Base-by-base conservation (phyloP, 2,888 invertebrate genomes). In the Synanthedon myopaeformis region DNA sequence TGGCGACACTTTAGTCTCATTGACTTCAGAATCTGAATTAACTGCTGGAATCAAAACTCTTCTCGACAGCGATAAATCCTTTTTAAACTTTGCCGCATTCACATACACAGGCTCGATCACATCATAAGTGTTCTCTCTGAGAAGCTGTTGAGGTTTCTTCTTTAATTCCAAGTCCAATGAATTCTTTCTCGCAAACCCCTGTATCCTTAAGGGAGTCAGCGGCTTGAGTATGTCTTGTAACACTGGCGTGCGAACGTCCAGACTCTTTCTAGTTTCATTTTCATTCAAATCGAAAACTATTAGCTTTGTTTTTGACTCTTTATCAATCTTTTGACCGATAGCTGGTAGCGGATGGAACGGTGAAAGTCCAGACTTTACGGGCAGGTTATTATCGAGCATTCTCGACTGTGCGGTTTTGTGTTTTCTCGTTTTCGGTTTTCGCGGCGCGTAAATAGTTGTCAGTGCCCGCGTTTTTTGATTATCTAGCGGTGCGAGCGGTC, bases 271-370 rank as follows among this genome's bases (percentile, higher is more conserved):
- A 54, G 58, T 55, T n/a, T 65, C 62, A 49, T 63, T 69, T 59
- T 74, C 74, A 53, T 83, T 77, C 3, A 86, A 58, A 60, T 86
- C 79, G 57, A 85, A 80, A 35, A 86, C 69, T 4, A 86, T 79
- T 3, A 86, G 73, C 75, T 86, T 85, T 1, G 85, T 77, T 55
- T 79, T 79, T 11, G 74, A 63, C 51, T 70, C 70, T 42, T 76
- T 52, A 2, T 65, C 79, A 2, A 72, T 62, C 55, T 76, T 80
- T 63, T 86, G 78, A 35, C 86, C 85, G 55, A 88, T 88, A 6
- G 87, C 88, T 1, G 88, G 88, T 5, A 88, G 72, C 1, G 88
- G 88, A 41, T 79, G 80, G 68, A 88, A 88, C 0, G 87, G 87
- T 0, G 88, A 82, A 0, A 88, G 62, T 12, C 67, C 69, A 0